Evolutionary conservation across 2,888 invertebrate genomes (phyloP), one percentile per base, ranked within the genome.

Genomic region (Cyclophora albipunctata): DNA sequence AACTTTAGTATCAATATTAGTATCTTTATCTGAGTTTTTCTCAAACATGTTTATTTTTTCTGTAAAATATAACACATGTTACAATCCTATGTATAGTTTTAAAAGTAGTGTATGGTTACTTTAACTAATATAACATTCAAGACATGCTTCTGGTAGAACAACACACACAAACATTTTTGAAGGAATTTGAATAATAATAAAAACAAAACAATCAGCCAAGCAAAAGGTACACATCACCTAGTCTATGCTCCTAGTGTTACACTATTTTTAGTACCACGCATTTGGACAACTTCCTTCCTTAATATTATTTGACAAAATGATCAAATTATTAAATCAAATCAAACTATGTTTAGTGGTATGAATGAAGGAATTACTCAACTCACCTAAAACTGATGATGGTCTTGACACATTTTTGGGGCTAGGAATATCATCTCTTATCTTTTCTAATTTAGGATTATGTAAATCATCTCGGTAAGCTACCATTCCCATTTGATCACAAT

Each of bases 31-130:
- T 64, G 73, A 65, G 66, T 80, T 78, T 58, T 80, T 86, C 65
- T 88, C 88, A 69, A 88, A 88, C 78, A 87, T 79, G 63, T 66
- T 88, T 84, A 88, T 88, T 88, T 84, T 87, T 56, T 88, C 88
- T 88, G 80, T 48, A 81, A 80, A 54, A 59, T 52, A 48, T 49
- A 50, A 43, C 3, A 43, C 7, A 20, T 20, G 33, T 43, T 43
- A 33, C 3, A 43, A 43, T 7, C 37, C 46, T 20, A 20, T 20
- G 20, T 20, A 20, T 20, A 20, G 20, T 20, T 20, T 20, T 20
- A 20, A 20, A 20, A 20, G 20, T 20, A 20, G 20, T 20, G 20
- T 20, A 20, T 20, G 20, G 20, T 20, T 20, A 20, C 20, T 20
- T 20, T 20, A 20, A 20, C 20, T 20, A 20, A 37, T 5, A 37